Base-by-base conservation (phyloP, 2,113 vertebrate species). In the Isurus oxyrinchus region DNA sequence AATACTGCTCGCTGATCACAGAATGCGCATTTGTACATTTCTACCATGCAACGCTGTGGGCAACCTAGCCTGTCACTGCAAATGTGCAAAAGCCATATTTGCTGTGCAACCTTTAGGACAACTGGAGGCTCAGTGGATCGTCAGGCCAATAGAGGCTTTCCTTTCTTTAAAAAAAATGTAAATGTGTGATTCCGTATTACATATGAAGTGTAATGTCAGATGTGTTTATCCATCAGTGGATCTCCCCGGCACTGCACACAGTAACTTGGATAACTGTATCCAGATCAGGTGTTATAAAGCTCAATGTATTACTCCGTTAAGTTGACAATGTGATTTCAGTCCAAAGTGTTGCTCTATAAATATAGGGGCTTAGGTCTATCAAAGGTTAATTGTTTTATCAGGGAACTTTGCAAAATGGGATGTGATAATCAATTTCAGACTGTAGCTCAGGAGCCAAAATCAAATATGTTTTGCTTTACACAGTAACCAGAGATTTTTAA, bases 1-100 rank as follows among this genome's bases (percentile, higher is more conserved):
- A 95, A 96, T 96, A 59, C 49, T 96, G 97, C 97, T 96, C 96
- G 97, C 96, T 97, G 96, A 96, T 97, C 96, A 97, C 96, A 88
- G 27, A 97, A 97, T 96, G 96, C 96, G 96, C 96, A 96, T 96
- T 96, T 97, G 35, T 61, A 63, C 35, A 94, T 63, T 21, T 59
- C 59, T 35, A 57, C 55, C 25, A 55, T 90, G 53, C 87, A 27
- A 57, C 11, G 0, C 87, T 13, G 13, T 5, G 31, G 14, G 55
- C 53, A 31, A 31, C 49, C 0, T 27, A 11, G 0, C 49, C 49
- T 23, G 25, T 57, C 49, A 13, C 40, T 88, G 8, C 8, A 55
- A 86, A 53, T 72, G 86, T 5, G 7, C 10, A 88, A 8, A 21
- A 55, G 3, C 0, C 3, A 53, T 55, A 86, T 88, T 53, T 7